Conservation (phyloP, 1,140 invertebrate genomes). For the Nomia melanderi region DNA sequence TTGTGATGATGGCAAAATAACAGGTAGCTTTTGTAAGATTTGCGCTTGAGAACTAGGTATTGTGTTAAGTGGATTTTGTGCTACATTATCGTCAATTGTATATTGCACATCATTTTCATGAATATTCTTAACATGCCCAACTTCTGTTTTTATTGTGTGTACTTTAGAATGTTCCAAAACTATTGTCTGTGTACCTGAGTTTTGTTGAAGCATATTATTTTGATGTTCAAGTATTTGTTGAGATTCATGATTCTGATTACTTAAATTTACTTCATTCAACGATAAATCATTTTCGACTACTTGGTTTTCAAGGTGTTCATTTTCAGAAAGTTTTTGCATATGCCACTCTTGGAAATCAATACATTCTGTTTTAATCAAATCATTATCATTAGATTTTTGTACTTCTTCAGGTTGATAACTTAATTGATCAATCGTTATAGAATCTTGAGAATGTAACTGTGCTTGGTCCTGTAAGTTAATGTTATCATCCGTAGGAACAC, state of each 20-base stretch:
- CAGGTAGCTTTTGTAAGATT: conserved; percentile 56
- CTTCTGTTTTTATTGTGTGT: conserved; percentile 9
- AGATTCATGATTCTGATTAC: conserved; percentile 30
- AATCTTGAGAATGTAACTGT: conserved; percentile 11
- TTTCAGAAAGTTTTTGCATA: conserved; percentile 24
- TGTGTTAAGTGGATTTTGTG: conserved; percentile 35
- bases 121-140: conserved; percentile 23
- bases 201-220: conserved; percentile 43
- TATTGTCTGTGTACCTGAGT: conserved; percentile 27
- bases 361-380: conserved; percentile 31
- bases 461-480: conserved; percentile 13
- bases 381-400: conserved; percentile 14
- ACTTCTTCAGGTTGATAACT: conserved; percentile 18
- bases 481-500: conserved; percentile 2
- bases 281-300: conserved; percentile 15
- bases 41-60: conserved; percentile 50
- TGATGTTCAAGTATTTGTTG: conserved; percentile 39
- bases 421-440: conserved; percentile 29
- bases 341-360: conserved; percentile 52
- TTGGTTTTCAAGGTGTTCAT: conserved; percentile 19
- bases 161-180: conserved; percentile 52
- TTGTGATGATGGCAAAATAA: conserved; percentile 58
- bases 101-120: conserved; percentile 39
- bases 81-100: conserved; percentile 36
- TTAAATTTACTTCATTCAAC: conserved; percentile 28